Evolutionary conservation across 2,888 invertebrate genomes (phyloP).

Genomic region (Gasteruption jaculator): DNA sequence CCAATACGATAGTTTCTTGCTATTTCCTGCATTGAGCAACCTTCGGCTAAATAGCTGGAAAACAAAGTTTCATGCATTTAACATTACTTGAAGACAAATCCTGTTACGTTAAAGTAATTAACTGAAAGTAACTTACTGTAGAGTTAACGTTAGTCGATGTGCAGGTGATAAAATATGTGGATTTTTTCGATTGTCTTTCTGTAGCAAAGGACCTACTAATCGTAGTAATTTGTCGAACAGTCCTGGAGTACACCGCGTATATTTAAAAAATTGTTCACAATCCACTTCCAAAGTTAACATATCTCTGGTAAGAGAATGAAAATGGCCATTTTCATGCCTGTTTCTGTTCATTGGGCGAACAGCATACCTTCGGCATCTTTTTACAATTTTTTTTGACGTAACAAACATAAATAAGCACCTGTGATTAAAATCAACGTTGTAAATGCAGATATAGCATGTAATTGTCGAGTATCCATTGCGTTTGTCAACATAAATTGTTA

Average conservation of each 20-base stretch:
- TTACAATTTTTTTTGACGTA: too few relatives aligned
- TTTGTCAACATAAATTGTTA: too few relatives aligned
- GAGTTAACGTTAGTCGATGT: neutral
- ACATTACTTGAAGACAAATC: neutral
- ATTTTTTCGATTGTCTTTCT: neutral
- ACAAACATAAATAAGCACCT: too few relatives aligned
- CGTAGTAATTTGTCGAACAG: neutral
- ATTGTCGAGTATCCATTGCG: too few relatives aligned
- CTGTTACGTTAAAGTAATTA: too few relatives aligned
- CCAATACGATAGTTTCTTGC: neutral
- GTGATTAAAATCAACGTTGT: too few relatives aligned
- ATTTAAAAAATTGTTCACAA: constrained; percentile 6
- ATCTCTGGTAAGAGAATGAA: neutral
- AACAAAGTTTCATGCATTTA: too few relatives aligned
- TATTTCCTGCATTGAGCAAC: neutral
- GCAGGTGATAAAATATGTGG: neutral
- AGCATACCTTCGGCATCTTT: constrained; percentile 8
- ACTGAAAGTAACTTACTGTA: too few relatives aligned
- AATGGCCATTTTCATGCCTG: constrained; percentile 8
- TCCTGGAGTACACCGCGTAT: neutral
- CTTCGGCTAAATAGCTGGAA: neutral
- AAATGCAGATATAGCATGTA: too few relatives aligned
- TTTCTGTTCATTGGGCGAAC: constrained; percentile 7
- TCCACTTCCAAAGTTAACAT: neutral
- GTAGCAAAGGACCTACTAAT: neutral